Evolutionary conservation across 2,797 vertebrate genomes (phyloP), one percentile per base, ranked within the genome.

Genomic region (Gambusia yucatana): DNA sequence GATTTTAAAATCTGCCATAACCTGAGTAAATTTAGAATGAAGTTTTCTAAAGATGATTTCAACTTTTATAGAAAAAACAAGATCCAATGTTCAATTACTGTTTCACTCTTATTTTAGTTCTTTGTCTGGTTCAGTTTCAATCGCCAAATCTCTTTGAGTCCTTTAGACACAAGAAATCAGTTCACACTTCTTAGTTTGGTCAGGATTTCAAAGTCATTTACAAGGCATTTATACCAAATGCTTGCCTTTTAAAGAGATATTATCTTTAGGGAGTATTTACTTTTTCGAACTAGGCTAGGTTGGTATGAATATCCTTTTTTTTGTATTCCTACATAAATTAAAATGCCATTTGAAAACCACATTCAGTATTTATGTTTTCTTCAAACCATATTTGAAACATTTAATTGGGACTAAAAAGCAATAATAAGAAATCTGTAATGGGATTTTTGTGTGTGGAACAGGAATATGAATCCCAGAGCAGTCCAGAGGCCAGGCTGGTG

Each of bases 381-480:
- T 69, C 13, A n/a, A 43, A 69, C 8, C 36, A 25, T 43, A 41
- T 39, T 7, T 2, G 22, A 70, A 70, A 43, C 41, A 70, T 70
- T 43, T 28, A 70, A 44, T 43, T 43, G 11, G 4, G 39, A 3
- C 25, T 70, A 44, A 14, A 69, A 25, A 43, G 4, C 33, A 67
- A 67, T 11, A 10, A 11, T 20, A 65, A 69, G 39, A 43, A 70
- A 44, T 44, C 41, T 44, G 67, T 67, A 67, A 67, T 2, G 63
- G 1, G 11, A 1, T 16, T 13, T 50, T 39, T 77, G 25, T 77
- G 3, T 69, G 2, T 3, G 36, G 3, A 84, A 57, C 81, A 99
- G 98, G 98, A 99, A 85, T 99, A 99, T 55, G 98, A 99, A 92
- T 92, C 80, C 55, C 98, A 99, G 77, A 94, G 91, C 79, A 99